phyloP scores from a whole-genome alignment of 2,113 vertebrate genomes.

The Lophotis ruficrista region DNA sequence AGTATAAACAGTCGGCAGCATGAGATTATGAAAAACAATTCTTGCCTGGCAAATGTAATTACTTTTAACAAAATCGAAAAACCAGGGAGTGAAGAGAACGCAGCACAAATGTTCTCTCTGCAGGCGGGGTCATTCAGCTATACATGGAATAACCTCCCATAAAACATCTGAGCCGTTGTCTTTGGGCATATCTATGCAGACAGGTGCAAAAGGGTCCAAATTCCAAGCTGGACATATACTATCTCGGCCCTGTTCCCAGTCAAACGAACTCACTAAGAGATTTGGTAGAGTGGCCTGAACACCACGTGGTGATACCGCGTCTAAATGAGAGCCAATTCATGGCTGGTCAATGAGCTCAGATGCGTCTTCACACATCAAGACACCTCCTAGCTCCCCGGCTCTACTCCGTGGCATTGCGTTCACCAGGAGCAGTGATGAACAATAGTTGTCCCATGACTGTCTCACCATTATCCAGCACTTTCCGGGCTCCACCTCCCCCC shows the following conservation, averaged over 20 bases:
- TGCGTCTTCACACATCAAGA: neutral
- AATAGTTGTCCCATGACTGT: slow-evolving; percentile 13
- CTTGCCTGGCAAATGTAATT: slow-evolving; percentile 50
- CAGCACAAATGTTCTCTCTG: neutral
- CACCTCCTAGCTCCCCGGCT: neutral
- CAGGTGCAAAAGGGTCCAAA: slow-evolving; percentile 11
- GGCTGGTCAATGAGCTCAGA: neutral
- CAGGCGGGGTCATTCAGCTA: neutral
- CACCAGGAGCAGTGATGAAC: neutral
- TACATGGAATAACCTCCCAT: neutral
- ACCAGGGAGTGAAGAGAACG: neutral
- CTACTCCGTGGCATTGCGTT: neutral
- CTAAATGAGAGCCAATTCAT: neutral
- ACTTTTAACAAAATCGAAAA: slow-evolving; percentile 47
- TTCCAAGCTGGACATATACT: neutral
- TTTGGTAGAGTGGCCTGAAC: neutral
- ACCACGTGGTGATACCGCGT: neutral
- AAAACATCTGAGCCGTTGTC: neutral
- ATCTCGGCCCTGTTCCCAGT: neutral
- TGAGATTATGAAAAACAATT: slow-evolving; percentile 53
- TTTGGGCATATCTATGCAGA: neutral
- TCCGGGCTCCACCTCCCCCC: neutral
- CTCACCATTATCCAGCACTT: slow-evolving; percentile 8
- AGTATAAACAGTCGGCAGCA: slow-evolving; percentile 56
- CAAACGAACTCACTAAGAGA: neutral